Evolutionary conservation across 2,888 invertebrate genomes (phyloP).

Genomic region (Rhamphomyia laevipes): DNA sequence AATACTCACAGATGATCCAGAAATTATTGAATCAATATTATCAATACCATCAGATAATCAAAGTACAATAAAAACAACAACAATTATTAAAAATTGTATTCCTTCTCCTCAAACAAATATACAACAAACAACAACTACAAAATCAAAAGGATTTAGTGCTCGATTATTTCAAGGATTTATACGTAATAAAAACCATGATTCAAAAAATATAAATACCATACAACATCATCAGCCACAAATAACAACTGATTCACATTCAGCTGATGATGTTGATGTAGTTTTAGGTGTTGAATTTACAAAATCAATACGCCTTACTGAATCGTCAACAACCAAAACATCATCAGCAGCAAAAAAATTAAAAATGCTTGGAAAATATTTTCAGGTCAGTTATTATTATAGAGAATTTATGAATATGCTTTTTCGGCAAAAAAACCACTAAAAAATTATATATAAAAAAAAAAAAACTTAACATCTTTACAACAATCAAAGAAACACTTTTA

Average conservation of each 20-base stretch:
- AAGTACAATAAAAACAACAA: background rate
- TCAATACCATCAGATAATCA: background rate
- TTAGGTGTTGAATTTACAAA: constrained; percentile 35
- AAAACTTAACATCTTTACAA: too few species aligned
- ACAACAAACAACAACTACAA: constrained; percentile 1
- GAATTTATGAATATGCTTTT: too few species aligned
- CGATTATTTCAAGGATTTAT: constrained; percentile 18
- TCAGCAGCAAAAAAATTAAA: constrained; percentile 44
- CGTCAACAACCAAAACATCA: constrained; percentile 30
- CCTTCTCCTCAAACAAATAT: constrained; percentile 24
- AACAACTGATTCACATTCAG: constrained; percentile 22
- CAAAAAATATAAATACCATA: constrained; percentile 18
- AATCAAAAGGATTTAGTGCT: constrained; percentile 18
- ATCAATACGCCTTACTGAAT: constrained; percentile 32
- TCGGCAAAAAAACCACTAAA: too few species aligned
- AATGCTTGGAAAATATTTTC: constrained; percentile 54
- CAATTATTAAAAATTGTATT: constrained; percentile 25
- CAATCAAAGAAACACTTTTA: too few species aligned
- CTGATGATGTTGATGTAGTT: constrained; percentile 34
- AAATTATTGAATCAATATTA: background rate
- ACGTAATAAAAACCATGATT: constrained; percentile 5
- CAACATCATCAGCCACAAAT: constrained; percentile 13
- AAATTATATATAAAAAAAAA: too few species aligned
- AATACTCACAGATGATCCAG: background rate
- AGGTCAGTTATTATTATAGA: constrained; percentile 38